phyloP scores from a whole-genome alignment of 2,113 vertebrate species.

The Ovibos moschatus region DNA sequence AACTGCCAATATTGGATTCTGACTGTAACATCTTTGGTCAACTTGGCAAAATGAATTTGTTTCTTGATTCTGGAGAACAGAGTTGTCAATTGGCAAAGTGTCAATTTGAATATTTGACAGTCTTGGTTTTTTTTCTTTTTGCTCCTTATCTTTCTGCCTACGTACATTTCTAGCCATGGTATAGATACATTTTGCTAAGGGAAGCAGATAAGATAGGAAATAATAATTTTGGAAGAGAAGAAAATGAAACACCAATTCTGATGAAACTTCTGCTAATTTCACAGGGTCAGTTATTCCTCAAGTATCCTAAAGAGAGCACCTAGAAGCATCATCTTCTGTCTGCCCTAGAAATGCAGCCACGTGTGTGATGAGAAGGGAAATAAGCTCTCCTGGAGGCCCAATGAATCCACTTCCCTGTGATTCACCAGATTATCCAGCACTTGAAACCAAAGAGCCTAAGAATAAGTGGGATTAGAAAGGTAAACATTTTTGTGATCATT shows the following conservation, averaged over 20 bases:
- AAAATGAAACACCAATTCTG: background rate
- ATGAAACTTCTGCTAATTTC: background rate
- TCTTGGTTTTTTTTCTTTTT: background rate
- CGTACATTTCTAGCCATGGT: background rate
- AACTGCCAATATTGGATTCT: background rate
- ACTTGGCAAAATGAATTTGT: background rate
- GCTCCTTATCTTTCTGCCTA: background rate
- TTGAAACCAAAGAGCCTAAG: background rate
- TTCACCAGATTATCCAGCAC: background rate
- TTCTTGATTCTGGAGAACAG: background rate
- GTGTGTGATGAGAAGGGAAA: fast-evolving
- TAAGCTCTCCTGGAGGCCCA: background rate
- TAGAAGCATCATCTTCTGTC: background rate
- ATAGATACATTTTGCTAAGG: background rate
- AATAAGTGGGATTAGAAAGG: background rate
- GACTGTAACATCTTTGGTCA: background rate
- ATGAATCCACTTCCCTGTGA: background rate
- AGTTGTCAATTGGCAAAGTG: background rate
- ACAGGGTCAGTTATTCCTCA: background rate
- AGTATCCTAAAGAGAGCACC: background rate
- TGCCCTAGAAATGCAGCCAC: background rate
- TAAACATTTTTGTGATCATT: background rate
- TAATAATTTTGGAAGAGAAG: background rate
- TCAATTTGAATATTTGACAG: background rate
- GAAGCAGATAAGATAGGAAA: background rate